Conservation (phyloP, 92 coral and sea anemone species). For the Zoanthus solanderi region DNA sequence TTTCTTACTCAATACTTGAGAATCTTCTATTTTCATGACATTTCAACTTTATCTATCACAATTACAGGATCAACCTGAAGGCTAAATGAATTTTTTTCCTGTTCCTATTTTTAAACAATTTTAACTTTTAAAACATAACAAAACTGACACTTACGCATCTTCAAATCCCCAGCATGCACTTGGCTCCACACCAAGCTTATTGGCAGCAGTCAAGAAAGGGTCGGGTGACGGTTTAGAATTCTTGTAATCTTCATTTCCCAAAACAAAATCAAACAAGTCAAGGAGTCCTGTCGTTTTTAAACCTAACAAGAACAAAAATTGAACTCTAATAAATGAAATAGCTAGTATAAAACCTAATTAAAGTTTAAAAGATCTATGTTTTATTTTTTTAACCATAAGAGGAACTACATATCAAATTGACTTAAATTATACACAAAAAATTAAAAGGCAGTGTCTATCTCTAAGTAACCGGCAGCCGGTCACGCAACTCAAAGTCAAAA, state of each 20-base stretch:
- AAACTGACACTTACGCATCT: slow-evolving; percentile 84
- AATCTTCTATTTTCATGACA: no score
- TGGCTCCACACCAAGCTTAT: slow-evolving; percentile 82
- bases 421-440: no score
- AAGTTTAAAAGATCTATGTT: background rate
- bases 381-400: no score
- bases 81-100: no score
- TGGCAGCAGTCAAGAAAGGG: slow-evolving; percentile 87
- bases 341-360: background rate
- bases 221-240: slow-evolving; percentile 89
- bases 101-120: no score
- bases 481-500: no score
- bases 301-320: slow-evolving; percentile 46
- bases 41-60: no score
- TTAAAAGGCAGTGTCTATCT: no score
- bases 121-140: background rate
- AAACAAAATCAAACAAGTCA: slow-evolving; percentile 84
- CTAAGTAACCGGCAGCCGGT: no score
- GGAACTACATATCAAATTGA: no score
- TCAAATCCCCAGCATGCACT: slow-evolving; percentile 97
- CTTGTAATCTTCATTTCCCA: slow-evolving; percentile 92
- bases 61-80: no score
- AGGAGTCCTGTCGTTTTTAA: slow-evolving; percentile 82
- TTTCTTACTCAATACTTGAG: no score
- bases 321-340: background rate